Evolutionary conservation across 2,888 invertebrate species (phyloP).

Genomic region (Drosophila paramelanica): DNA sequence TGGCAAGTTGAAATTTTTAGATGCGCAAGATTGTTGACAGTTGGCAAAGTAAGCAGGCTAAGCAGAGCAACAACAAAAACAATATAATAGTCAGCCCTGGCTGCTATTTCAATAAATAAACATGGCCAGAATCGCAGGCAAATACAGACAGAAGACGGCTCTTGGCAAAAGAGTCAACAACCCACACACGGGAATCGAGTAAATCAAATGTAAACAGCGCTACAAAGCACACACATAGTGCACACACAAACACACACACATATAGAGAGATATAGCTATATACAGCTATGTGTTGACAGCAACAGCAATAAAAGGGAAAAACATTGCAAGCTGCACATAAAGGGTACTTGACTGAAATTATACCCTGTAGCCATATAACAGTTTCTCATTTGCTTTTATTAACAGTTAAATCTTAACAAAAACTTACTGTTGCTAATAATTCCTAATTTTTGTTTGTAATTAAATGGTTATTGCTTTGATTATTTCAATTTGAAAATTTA

Average conservation of each 20-base stretch:
- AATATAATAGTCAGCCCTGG: slow-evolving; percentile 38
- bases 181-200: slow-evolving; percentile 58
- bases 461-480: no score
- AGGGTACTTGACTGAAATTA: neutral
- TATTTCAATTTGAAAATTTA: no score
- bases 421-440: no score
- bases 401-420: neutral
- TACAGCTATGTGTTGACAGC: slow-evolving; percentile 25
- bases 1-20: neutral
- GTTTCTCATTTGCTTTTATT: neutral
- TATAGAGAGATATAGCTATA: neutral
- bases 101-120: slow-evolving; percentile 70
- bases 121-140: slow-evolving; percentile 59
- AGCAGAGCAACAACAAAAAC: slow-evolving; percentile 21
- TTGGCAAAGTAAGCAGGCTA: slow-evolving; percentile 22
- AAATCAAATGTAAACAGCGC: slow-evolving; percentile 75
- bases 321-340: neutral
- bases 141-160: slow-evolving; percentile 38
- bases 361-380: slow-evolving; percentile 27
- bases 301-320: slow-evolving; percentile 23
- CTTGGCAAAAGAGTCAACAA: slow-evolving; percentile 23
- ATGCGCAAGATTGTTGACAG: slow-evolving; percentile 5
- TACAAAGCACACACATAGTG: slow-evolving; percentile 14
- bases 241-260: slow-evolving; percentile 4
- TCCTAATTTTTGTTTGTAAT: no score